Percentiles rank a stretch among this genome's conserved stretches.
Evolutionary conservation across 92 coral and sea anemone species (phyloP).

Genomic region (Bergia puertoricense): DNA sequence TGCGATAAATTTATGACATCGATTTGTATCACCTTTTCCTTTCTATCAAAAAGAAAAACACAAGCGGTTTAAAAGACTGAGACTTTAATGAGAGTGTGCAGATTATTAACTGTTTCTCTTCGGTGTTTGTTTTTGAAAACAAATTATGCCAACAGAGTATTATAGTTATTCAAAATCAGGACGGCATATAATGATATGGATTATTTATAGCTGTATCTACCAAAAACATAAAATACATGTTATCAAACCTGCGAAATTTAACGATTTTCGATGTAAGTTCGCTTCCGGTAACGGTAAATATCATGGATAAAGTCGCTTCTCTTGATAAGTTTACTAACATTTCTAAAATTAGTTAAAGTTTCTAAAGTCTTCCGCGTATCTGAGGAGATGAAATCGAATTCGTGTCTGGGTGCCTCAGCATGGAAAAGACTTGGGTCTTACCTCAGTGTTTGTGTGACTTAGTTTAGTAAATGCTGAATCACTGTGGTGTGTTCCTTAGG

Average conservation of each 20-base stretch:
- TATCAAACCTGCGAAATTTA: no score
- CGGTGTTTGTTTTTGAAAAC: not conserved
- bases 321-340: not conserved
- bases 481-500: not conserved
- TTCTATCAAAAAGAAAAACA: not conserved
- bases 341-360: no score
- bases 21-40: not conserved
- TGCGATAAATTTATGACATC: not conserved
- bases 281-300: not conserved
- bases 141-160: not conserved
- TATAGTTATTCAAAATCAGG: conserved; percentile 2
- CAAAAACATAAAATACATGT: not conserved
- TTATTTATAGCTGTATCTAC: not conserved
- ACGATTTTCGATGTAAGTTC: not conserved
- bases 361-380: not conserved
- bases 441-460: not conserved
- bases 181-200: conserved; percentile 8
- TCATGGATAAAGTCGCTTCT: not conserved
- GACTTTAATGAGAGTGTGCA: not conserved
- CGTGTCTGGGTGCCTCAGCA: not conserved
- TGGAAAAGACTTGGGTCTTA: not conserved
- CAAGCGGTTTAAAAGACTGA: not conserved
- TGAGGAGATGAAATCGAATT: not conserved
- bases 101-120: not conserved
- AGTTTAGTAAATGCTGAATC: not conserved